Evolutionary conservation across 1,140 invertebrate species (phyloP).

Genomic region (Drosophila bocki): DNA sequence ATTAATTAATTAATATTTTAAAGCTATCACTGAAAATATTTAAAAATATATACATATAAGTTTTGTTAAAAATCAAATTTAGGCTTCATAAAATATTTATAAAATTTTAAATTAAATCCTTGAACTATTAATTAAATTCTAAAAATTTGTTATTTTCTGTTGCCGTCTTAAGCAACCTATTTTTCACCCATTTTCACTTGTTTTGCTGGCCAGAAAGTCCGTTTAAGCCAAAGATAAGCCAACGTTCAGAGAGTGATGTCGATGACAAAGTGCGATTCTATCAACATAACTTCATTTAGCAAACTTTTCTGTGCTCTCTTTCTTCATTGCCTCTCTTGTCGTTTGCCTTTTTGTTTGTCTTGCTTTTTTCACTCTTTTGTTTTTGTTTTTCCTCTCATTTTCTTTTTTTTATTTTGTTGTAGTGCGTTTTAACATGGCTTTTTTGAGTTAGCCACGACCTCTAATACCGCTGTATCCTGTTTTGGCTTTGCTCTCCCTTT

Average conservation of each 20-base stretch:
- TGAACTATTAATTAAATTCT: no score
- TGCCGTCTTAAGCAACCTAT: neutral
- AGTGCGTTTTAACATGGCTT: slow-evolving; percentile 70
- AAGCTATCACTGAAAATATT: neutral
- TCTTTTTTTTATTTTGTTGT: neutral
- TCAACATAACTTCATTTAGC: slow-evolving; percentile 82
- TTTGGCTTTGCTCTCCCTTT: slow-evolving; percentile 13
- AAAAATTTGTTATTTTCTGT: neutral
- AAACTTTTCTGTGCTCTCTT: slow-evolving; percentile 57
- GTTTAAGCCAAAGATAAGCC: slow-evolving; percentile 1
- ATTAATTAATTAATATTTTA: neutral
- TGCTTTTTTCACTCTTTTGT: slow-evolving; percentile 35
- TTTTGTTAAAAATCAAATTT: no score
- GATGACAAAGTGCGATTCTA: slow-evolving; percentile 75
- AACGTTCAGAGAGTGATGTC: slow-evolving; percentile 3
- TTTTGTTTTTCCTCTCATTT: neutral
- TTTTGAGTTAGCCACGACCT: slow-evolving; percentile 57
- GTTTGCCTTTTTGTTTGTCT: slow-evolving; percentile 18
- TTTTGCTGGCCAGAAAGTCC: slow-evolving; percentile 15
- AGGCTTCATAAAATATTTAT: neutral
- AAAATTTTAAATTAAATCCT: neutral
- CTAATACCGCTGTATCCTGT: slow-evolving; percentile 31
- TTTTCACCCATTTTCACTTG: neutral
- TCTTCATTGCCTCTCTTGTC: slow-evolving; percentile 21
- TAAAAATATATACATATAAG: no score